Percentiles rank a stretch among this genome's conserved stretches.
Evolutionary conservation across 2,888 invertebrate genomes (phyloP).

Genomic region (Melanchra persicariae): DNA sequence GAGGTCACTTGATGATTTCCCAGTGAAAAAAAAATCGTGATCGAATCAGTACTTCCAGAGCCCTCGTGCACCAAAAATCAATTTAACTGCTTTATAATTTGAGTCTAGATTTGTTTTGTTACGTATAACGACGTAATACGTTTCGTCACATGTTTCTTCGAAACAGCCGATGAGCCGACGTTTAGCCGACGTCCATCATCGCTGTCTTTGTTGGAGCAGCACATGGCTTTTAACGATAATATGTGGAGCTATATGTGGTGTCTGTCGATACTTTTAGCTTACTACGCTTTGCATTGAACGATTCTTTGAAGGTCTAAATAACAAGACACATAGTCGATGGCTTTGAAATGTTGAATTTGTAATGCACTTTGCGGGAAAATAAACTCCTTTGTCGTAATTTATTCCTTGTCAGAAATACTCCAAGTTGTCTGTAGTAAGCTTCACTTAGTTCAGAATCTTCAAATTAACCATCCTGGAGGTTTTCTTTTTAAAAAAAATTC

Average conservation of each 20-base stretch:
- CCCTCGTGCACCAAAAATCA: not conserved
- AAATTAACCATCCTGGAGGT: no score
- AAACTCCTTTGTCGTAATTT: not conserved
- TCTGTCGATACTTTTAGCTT: constrained; percentile 27
- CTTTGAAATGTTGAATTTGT: not conserved
- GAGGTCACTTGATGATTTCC: no score
- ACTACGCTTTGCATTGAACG: constrained; percentile 4
- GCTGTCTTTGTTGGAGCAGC: constrained; percentile 44
- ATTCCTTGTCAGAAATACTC: not conserved
- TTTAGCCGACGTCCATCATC: constrained; percentile 42
- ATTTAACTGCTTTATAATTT: not conserved
- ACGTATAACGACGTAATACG: constrained; percentile 36
- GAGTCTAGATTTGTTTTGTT: constrained; percentile 15
- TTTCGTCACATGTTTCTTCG: constrained; percentile 40
- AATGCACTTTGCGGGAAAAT: not conserved
- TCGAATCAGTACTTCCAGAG: not conserved
- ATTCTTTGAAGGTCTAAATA: constrained; percentile 11
- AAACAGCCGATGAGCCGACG: constrained; percentile 34
- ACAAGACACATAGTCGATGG: not conserved
- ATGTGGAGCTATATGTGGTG: not conserved
- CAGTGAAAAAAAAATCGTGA: not conserved
- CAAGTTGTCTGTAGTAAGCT: not conserved
- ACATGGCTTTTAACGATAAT: constrained; percentile 43
- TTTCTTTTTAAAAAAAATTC: no score
- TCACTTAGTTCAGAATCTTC: not conserved